Base-by-base conservation (phyloP, 1,140 invertebrate genomes). In the Mylabris phalerata region DNA sequence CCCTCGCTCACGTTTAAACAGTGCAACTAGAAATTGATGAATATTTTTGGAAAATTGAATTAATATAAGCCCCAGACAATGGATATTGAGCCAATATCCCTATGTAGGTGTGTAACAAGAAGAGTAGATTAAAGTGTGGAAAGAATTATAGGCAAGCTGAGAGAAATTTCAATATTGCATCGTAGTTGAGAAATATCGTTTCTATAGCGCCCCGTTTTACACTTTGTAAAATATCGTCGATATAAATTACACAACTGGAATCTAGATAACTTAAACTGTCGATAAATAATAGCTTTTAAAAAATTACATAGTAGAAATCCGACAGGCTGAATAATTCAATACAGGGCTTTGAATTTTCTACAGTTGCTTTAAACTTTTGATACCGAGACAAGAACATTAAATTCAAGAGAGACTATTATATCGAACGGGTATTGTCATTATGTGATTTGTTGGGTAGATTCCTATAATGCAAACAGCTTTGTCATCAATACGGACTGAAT, bases 211-310 rank as follows among this genome's bases (percentile, higher is more conserved):
- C 32, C 32, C 32, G 32, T 4, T 59, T 52, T 59, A 59, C 57
- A 59, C 57, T 59, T 19, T 59, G 52, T 59, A 52, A 59, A 59
- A 59, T 59, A 59, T 59, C 40, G 46, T 1, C 26, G 57, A 40
- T 40, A 48, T 52, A 52, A 48, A 59, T 52, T 59, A 51, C 50
- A 13, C 50, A 44, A 46, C 51, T 26, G 51, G 46, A 47, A 40
- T 25, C 32, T 26, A 39, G 42, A 60, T 60, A 60, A 56, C 52
- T 60, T 50, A 32, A 50, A 49, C 39, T 60, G 59, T 48, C 59
- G 50, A 60, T 60, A 55, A 60, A 55, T 60, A 44, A 56, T 32
- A 32, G 32, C 32, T 32, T 32, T 32, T 50, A 54, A 54, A 54
- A 54, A 54, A 54, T 54, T 54, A 54, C 51, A 54, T 54, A 44